Evolutionary conservation across 2,113 vertebrate genomes (phyloP).

Genomic region (Eurystomus gularis): DNA sequence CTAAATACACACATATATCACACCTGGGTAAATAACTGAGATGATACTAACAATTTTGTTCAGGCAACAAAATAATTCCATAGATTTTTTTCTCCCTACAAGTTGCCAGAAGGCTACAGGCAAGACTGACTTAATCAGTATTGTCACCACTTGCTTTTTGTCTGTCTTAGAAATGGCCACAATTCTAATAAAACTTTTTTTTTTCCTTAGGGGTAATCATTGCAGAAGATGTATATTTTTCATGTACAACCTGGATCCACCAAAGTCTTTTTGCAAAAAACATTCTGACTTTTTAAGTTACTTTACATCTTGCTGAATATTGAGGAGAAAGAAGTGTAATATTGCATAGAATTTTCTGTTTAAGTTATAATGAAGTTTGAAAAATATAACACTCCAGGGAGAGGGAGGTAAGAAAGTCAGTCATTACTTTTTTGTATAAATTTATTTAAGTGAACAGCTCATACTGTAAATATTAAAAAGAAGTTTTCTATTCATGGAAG

Average conservation of each 20-base stretch:
- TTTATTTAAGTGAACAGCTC: not conserved
- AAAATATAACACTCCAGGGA: not conserved
- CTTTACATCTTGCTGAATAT: not conserved
- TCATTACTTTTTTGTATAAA: not conserved
- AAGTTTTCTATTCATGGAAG: not conserved
- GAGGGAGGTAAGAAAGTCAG: not conserved
- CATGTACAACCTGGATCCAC: not conserved
- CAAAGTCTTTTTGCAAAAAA: not conserved
- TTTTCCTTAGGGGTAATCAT: not conserved
- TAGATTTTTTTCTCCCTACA: not conserved
- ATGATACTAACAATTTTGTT: not conserved
- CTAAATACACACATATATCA: not conserved
- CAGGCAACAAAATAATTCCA: not conserved
- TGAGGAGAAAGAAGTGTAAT: not conserved
- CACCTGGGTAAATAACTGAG: not conserved
- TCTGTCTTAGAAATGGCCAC: not conserved
- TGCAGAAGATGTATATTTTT: not conserved
- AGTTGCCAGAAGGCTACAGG: not conserved
- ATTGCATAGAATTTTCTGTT: not conserved
- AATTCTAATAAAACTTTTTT: not conserved
- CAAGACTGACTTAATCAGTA: not conserved
- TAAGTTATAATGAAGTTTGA: not conserved
- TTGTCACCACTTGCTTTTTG: not conserved
- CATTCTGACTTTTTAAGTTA: not conserved
- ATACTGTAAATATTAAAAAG: not conserved